These are phyloP conservation scores for Acrocera orbiculus DNA, from an alignment of 2,888 invertebrate genomes.

Conservation along the genomic window DNA sequence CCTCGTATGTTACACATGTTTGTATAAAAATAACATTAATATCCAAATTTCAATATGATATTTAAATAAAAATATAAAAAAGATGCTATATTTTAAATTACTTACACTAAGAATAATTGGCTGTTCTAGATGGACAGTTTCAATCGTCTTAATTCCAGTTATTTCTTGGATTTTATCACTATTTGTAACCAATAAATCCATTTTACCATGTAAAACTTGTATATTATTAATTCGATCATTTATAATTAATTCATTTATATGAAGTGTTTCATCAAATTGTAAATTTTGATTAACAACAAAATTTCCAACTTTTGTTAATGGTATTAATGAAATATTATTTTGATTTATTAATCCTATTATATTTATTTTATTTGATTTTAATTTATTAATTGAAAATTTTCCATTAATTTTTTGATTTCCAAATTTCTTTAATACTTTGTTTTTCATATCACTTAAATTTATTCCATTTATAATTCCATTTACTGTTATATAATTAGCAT, in stretches of 20 bases:
- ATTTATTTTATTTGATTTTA: constrained; percentile 22
- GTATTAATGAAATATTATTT: constrained; percentile 22
- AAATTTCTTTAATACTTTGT: constrained; percentile 31
- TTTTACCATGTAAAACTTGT: constrained; percentile 26
- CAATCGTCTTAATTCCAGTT: constrained; percentile 30
- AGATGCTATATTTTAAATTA: neutral
- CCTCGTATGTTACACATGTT: too few relatives aligned
- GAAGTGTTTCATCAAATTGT: constrained; percentile 28
- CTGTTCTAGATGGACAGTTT: constrained; percentile 30
- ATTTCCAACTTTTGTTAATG: constrained; percentile 26
- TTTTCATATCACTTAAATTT: constrained; percentile 28
- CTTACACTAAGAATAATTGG: constrained; percentile 28
- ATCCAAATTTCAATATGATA: too few relatives aligned
- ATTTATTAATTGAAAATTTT: constrained; percentile 15
- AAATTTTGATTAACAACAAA: constrained; percentile 32
- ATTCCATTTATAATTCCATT: constrained; percentile 34
- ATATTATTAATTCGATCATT: constrained; percentile 33
- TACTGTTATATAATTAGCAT: constrained; percentile 29
- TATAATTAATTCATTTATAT: constrained; percentile 28
- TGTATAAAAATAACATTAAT: too few relatives aligned
- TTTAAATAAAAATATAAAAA: too few relatives aligned
- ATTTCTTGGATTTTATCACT: constrained; percentile 30
- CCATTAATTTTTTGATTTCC: constrained; percentile 34
- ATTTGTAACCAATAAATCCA: constrained; percentile 32
- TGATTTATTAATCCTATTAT: constrained; percentile 13